Conservation (phyloP, 2,797 vertebrate species). For the Rhadinocentrus ornatus region DNA sequence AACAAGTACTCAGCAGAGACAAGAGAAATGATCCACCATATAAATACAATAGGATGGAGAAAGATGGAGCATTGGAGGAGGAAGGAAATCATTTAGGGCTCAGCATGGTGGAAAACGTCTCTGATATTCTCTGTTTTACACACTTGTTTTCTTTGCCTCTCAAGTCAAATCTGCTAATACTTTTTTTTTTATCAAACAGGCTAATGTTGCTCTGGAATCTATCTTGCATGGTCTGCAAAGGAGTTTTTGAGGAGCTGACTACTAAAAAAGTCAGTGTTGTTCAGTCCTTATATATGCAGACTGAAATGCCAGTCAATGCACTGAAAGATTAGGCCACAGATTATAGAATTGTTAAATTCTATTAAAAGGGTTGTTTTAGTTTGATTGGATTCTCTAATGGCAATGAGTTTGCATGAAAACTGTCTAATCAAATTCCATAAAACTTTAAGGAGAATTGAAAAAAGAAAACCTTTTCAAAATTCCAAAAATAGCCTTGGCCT, state of each 20-base stretch:
- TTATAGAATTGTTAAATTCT: neutral
- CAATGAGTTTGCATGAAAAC: neutral
- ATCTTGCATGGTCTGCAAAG: neutral
- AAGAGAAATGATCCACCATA: constrained; percentile 19
- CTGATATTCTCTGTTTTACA: constrained; percentile 20
- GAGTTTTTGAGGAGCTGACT: neutral
- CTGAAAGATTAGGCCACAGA: neutral
- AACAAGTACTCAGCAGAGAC: constrained; percentile 38
- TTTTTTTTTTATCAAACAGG: neutral
- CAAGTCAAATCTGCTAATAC: constrained; percentile 13
- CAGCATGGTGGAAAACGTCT: constrained; percentile 33
- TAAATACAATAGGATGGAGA: constrained; percentile 14
- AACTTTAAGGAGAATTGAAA: neutral
- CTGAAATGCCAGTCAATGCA: neutral
- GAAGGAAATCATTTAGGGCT: constrained; percentile 28
- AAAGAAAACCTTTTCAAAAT: neutral
- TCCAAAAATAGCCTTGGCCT: neutral
- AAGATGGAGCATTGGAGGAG: neutral
- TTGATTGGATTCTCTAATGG: neutral
- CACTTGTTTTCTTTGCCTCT: constrained; percentile 12
- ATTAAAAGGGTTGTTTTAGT: neutral
- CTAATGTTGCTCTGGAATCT: constrained; percentile 12
- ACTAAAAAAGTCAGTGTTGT: neutral
- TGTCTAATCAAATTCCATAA: neutral
- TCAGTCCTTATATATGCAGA: neutral